Percentiles rank a stretch among this genome's conserved stretches.
phyloP scores from a whole-genome alignment of 37 sponge, comb jelly and placozoan species.

The Haliclona indistincta region DNA sequence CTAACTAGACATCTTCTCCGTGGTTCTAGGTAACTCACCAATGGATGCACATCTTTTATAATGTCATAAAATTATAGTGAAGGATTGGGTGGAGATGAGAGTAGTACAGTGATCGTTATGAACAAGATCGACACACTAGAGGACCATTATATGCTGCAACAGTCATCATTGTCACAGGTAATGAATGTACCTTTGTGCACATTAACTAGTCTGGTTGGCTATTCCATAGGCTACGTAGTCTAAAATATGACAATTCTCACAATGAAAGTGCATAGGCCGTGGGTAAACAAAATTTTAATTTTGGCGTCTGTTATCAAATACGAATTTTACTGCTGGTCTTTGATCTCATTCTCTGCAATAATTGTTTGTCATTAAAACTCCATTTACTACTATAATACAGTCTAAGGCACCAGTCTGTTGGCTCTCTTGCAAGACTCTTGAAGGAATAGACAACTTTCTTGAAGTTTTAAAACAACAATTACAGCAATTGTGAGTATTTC shows the following conservation, averaged over 20 bases:
- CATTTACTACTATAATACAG: no score
- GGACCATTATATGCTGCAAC: neutral
- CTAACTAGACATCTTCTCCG: neutral
- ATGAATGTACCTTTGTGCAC: neutral
- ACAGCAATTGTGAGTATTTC: conserved; percentile 42
- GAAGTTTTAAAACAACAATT: conserved; percentile 19
- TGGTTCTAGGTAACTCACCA: neutral
- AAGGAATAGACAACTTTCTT: conserved; percentile 54
- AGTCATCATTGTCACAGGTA: neutral
- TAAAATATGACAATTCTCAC: no score
- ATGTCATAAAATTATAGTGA: no score
- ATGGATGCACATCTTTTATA: no score
- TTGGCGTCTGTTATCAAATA: no score
- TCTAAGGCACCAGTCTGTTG: conserved; percentile 42
- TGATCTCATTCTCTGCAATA: no score
- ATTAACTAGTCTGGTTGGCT: no score
- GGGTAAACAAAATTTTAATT: no score
- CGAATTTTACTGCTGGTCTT: no score
- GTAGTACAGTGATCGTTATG: conserved; percentile 56
- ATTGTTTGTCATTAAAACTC: no score
- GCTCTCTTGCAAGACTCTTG: conserved; percentile 64
- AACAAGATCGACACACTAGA: conserved; percentile 56
- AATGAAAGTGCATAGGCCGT: no score
- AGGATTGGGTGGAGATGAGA: neutral
- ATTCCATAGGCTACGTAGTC: no score